These are phyloP conservation scores for Chymomyza procnemis DNA, from an alignment of 2,888 invertebrate genomes.

Conservation along the genomic window DNA sequence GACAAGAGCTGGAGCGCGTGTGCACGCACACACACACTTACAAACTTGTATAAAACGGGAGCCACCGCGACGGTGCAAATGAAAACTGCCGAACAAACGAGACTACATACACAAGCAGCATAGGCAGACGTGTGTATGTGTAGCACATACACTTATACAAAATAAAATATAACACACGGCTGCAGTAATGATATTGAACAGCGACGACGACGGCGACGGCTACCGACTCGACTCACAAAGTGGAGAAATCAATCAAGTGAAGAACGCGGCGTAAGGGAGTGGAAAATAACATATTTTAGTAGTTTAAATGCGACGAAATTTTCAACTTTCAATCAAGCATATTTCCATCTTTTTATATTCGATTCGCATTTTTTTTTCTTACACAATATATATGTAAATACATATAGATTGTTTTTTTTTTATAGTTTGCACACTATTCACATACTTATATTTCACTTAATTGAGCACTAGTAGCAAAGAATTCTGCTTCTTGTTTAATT, in stretches of 20 bases:
- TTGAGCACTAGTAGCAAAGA: constrained; percentile 48
- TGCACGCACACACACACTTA: constrained; percentile 55
- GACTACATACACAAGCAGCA: constrained; percentile 37
- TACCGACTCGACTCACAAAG: constrained; percentile 36
- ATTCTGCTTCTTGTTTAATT: constrained; percentile 31
- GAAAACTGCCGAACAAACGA: constrained; percentile 35
- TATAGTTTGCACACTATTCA: constrained; percentile 55
- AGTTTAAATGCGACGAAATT: constrained; percentile 46
- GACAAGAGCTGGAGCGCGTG: constrained; percentile 63
- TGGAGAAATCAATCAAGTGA: constrained; percentile 71
- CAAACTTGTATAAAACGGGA: constrained; percentile 10
- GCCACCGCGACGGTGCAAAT: constrained; percentile 17
- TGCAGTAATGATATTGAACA: constrained; percentile 53
- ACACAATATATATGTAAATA: constrained; percentile 58
- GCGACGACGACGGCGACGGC: constrained; percentile 34
- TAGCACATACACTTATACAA: constrained; percentile 13
- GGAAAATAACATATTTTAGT: constrained; percentile 43
- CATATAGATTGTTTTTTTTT: constrained; percentile 18
- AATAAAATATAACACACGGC: constrained; percentile 48
- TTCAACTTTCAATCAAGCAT: constrained; percentile 46
- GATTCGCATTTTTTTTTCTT: constrained; percentile 37
- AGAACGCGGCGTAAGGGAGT: constrained; percentile 39
- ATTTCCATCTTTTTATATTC: constrained; percentile 20
- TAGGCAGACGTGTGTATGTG: constrained; percentile 32
- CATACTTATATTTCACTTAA: constrained; percentile 58